Evolutionary conservation across 2,797 vertebrate species (phyloP).

Genomic region (Kryptolebias ocellatus): DNA sequence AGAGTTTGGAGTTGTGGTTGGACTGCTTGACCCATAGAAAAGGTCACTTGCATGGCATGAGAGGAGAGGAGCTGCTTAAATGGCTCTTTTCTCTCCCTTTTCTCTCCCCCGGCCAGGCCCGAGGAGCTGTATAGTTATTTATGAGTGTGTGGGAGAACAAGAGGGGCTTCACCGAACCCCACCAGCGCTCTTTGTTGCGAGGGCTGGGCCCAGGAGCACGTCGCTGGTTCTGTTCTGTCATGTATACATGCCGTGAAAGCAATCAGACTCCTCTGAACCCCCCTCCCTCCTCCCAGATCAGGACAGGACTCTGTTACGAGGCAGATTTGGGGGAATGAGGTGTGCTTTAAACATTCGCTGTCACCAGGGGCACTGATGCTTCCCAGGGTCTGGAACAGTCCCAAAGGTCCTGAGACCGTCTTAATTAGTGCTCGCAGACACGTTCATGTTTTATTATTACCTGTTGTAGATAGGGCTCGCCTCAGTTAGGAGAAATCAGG

Average conservation of each 20-base stretch:
- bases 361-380: slow-evolving; percentile 69
- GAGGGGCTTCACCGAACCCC: slow-evolving; percentile 65
- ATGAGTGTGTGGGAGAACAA: slow-evolving; percentile 77
- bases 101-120: slow-evolving; percentile 61
- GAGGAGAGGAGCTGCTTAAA: slow-evolving; percentile 75
- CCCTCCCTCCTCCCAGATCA: slow-evolving; percentile 65
- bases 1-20: slow-evolving; percentile 49
- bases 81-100: slow-evolving; percentile 71
- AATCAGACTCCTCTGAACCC: slow-evolving; percentile 61
- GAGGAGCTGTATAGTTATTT: slow-evolving; percentile 77
- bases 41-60: slow-evolving; percentile 78
- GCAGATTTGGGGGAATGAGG: slow-evolving; percentile 75
- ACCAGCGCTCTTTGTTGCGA: slow-evolving; percentile 67
- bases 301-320: slow-evolving; percentile 75
- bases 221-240: slow-evolving; percentile 72
- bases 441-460: too few relatives aligned
- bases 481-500: too few relatives aligned
- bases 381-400: slow-evolving; percentile 22
- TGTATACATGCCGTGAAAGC: slow-evolving; percentile 59
- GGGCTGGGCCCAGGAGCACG: slow-evolving; percentile 64
- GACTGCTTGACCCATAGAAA: slow-evolving; percentile 75
- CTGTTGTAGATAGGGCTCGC: too few relatives aligned
- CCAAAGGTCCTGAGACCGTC: background rate
- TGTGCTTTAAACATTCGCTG: slow-evolving; percentile 70
- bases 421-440: too few relatives aligned